These are phyloP conservation scores for Phyllostomus hastatus DNA, from an alignment of 2,113 vertebrate species.

Conservation along the genomic window DNA sequence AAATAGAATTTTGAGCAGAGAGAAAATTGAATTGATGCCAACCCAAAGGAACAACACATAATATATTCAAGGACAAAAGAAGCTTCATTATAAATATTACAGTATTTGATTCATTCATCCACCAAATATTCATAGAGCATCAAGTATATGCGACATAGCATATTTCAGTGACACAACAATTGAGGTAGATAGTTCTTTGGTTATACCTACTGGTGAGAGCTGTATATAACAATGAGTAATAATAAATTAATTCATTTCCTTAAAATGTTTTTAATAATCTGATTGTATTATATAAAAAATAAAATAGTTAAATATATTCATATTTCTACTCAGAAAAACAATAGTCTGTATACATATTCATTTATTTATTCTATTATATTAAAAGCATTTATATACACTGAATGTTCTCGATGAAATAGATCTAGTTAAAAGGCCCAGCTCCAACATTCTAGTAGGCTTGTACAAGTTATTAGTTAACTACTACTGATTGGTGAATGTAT, in stretches of 20 bases:
- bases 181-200: not conserved
- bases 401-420: not conserved
- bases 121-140: not conserved
- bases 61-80: not conserved
- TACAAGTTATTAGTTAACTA: not conserved
- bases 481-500: not conserved
- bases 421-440: not conserved
- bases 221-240: not conserved
- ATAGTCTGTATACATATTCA: not conserved
- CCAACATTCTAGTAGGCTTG: not conserved
- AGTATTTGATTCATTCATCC: not conserved
- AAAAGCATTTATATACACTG: not conserved
- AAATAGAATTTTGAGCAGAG: not conserved
- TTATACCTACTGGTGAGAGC: not conserved
- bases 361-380: not conserved
- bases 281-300: not conserved
- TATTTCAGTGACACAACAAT: not conserved
- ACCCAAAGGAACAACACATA: not conserved
- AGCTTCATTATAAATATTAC: not conserved
- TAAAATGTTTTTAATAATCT: not conserved
- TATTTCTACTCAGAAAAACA: not conserved
- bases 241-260: not conserved
- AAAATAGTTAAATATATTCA: not conserved
- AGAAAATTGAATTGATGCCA: not conserved
- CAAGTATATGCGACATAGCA: no score